These are phyloP conservation scores for Falco peregrinus DNA, from an alignment of 2,797 vertebrate species.

Conservation along the genomic window DNA sequence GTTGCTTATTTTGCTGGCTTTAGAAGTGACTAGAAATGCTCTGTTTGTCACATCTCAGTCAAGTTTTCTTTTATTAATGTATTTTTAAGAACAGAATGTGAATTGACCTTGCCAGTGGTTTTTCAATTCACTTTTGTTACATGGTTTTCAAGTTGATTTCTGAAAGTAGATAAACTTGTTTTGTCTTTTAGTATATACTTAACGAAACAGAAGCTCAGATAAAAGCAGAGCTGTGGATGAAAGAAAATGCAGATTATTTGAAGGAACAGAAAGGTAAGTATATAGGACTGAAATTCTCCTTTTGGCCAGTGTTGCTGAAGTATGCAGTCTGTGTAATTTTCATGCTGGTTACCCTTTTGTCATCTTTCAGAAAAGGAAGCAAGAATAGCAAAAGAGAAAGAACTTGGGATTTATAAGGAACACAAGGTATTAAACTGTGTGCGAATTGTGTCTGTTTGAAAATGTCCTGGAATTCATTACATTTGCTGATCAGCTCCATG, in stretches of 20 bases:
- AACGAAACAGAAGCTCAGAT: constrained; percentile 89
- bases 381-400: constrained; percentile 93
- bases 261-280: constrained; percentile 90
- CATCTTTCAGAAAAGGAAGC: constrained; percentile 90
- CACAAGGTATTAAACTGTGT: constrained; percentile 84
- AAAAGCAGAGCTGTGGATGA: constrained; percentile 96
- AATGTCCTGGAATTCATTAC: background rate
- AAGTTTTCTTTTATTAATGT: background rate
- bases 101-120: background rate
- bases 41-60: background rate
- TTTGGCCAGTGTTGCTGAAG: constrained; percentile 5
- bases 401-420: constrained; percentile 95
- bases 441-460: constrained; percentile 35
- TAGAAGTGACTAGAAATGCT: background rate
- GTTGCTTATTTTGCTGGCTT: background rate
- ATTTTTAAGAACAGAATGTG: background rate
- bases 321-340: constrained; percentile 3
- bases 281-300: constrained; percentile 14
- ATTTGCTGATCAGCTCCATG: background rate
- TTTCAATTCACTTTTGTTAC: background rate
- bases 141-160: constrained; percentile 17
- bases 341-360: constrained; percentile 38
- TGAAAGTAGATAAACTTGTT: constrained; percentile 45
- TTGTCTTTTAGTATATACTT: constrained; percentile 88
- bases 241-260: constrained; percentile 93